phyloP scores from a whole-genome alignment of 1,140 invertebrate species.

The Drosophila punjabiensis region DNA sequence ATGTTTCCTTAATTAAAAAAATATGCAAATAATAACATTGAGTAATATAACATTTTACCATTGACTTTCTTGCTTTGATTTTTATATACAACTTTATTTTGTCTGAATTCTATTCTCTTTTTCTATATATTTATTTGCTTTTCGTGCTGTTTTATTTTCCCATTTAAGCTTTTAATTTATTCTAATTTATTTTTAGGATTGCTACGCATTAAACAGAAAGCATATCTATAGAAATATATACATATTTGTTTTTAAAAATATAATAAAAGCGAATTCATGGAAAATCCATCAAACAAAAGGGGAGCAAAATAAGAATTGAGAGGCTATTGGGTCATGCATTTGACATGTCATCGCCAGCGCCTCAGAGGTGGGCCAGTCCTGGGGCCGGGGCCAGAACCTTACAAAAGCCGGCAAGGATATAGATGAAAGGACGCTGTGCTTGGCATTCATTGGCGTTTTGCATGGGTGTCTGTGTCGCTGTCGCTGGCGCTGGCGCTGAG shows the following conservation, averaged over 20 bases:
- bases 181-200: constrained; percentile 10
- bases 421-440: constrained; percentile 45
- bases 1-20: too few species aligned
- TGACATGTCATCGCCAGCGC: constrained; percentile 68
- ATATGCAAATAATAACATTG: background rate
- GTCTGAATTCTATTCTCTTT: background rate
- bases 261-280: constrained; percentile 47
- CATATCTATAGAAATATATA: constrained; percentile 4
- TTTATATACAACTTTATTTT: background rate
- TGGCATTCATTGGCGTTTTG: constrained; percentile 65
- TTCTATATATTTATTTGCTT: background rate
- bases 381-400: constrained; percentile 9
- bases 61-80: background rate
- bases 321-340: constrained; percentile 67
- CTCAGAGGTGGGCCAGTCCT: background rate
- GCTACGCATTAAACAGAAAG: background rate
- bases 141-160: background rate
- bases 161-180: background rate
- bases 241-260: constrained; percentile 29
- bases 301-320: constrained; percentile 43
- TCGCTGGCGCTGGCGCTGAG: constrained; percentile 12
- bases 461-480: constrained; percentile 22
- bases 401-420: constrained; percentile 47
- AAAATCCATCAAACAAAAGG: constrained; percentile 57
- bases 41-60: background rate